A percentile compares a stretch with the other conserved stretches of the same genome.
These are phyloP conservation scores for Asobara japonica DNA, from an alignment of 1,140 invertebrate genomes.

Conservation along the genomic window DNA sequence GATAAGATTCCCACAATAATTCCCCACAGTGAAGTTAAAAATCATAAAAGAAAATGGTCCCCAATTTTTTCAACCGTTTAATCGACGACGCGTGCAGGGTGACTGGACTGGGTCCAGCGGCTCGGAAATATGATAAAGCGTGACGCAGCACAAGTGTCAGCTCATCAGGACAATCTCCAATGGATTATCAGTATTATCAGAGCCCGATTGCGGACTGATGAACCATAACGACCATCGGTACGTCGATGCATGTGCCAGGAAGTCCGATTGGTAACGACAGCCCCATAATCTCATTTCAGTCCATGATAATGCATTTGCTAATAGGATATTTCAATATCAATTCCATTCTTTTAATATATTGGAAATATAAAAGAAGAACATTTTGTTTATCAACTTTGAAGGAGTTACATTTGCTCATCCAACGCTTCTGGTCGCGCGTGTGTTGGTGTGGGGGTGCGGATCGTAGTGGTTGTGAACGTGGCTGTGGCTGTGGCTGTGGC, in stretches of 20 bases:
- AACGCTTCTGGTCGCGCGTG: too few species aligned
- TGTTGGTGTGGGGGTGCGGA: too few species aligned
- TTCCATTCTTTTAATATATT: too few species aligned
- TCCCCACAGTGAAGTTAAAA: neutral
- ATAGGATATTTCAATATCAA: too few species aligned
- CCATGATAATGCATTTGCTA: conserved; percentile 1
- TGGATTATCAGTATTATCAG: neutral
- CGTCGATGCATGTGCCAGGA: neutral
- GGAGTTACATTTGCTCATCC: too few species aligned
- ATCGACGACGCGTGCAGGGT: neutral
- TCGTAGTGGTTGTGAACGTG: too few species aligned
- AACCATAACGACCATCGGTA: conserved; percentile 1
- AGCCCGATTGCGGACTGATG: neutral
- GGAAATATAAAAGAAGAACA: too few species aligned
- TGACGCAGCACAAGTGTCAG: conserved; percentile 12
- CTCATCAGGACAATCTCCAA: neutral
- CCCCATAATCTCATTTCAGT: conserved; percentile 30
- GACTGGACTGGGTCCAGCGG: neutral
- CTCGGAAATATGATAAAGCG: neutral
- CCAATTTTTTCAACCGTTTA: neutral
- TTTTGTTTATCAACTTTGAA: too few species aligned
- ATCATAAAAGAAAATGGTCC: neutral
- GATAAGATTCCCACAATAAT: neutral
- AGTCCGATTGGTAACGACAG: conserved; percentile 29
- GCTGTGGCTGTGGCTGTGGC: too few species aligned